phyloP scores from a whole-genome alignment of 1,140 invertebrate genomes.

The Linepithema humile region DNA sequence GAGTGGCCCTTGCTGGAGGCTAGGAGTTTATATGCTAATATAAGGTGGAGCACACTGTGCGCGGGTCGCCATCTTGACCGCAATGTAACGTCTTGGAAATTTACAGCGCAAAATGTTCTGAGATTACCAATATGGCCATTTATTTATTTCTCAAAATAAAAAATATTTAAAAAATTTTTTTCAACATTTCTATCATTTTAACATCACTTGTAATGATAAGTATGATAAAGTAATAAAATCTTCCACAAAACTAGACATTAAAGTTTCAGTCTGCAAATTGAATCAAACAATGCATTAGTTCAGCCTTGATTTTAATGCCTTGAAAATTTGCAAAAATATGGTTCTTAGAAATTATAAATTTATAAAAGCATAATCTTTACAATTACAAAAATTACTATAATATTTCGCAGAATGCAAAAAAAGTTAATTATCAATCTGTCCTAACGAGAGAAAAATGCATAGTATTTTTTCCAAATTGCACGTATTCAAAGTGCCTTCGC shows the following conservation, averaged over 20 bases:
- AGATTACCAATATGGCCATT: constrained; percentile 36
- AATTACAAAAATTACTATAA: too few relatives aligned
- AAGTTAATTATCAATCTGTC: neutral
- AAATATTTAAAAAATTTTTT: neutral
- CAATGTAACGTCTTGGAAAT: constrained; percentile 75
- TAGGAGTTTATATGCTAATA: constrained; percentile 84
- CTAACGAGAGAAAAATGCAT: neutral
- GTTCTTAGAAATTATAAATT: neutral
- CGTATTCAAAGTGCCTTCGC: neutral
- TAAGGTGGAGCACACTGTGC: constrained; percentile 79
- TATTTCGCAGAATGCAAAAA: neutral
- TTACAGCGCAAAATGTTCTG: constrained; percentile 43
- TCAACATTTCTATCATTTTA: neutral
- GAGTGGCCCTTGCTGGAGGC: constrained; percentile 77
- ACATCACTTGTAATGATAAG: neutral
- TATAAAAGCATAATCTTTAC: neutral
- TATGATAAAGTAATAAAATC: neutral
- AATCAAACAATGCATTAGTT: neutral
- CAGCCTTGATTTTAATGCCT: neutral
- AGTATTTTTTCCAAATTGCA: constrained; percentile 25
- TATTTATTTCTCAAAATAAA: constrained; percentile 14
- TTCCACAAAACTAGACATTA: neutral
- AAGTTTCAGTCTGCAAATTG: neutral
- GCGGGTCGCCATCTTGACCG: constrained; percentile 81
- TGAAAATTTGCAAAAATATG: neutral